A percentile compares a stretch with the other conserved stretches of the same genome.
Evolutionary conservation across 2,888 invertebrate species (phyloP).

Genomic region (Spatulosminthurus flaviceps): DNA sequence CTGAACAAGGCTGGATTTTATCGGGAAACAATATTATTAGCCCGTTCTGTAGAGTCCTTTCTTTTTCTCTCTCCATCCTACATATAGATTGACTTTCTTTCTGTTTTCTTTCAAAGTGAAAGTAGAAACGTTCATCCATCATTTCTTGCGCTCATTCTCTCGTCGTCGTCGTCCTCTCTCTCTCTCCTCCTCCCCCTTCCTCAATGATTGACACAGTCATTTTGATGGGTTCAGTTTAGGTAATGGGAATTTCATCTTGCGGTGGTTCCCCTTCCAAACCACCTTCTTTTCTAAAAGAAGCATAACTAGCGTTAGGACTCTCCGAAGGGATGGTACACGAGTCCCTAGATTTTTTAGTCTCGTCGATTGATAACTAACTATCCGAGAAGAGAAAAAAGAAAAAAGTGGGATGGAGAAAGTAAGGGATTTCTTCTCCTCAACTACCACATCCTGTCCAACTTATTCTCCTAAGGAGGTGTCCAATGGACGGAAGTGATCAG

Average conservation of each 20-base stretch:
- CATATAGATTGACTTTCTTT: constrained; percentile 41
- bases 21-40: no score
- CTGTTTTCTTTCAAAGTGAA: background rate
- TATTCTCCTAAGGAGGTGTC: constrained; percentile 12
- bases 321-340: background rate
- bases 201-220: constrained; percentile 52
- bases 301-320: no score
- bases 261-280: constrained; percentile 26
- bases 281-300: background rate
- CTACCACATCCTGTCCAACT: background rate
- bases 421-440: background rate
- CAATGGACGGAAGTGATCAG: constrained; percentile 43
- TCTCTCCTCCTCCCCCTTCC: constrained; percentile 42
- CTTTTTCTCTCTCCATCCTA: constrained; percentile 2
- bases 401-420: no score
- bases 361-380: no score
- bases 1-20: constrained; percentile 19
- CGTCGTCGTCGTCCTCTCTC: no score
- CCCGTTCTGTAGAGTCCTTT: background rate
- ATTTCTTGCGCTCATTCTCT: constrained; percentile 45
- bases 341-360: no score
- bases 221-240: constrained; percentile 50
- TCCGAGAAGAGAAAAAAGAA: no score
- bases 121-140: constrained; percentile 43
- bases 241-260: constrained; percentile 49